phyloP scores from a whole-genome alignment of 2,888 invertebrate genomes.

The Heteromyza rotundicornis region DNA sequence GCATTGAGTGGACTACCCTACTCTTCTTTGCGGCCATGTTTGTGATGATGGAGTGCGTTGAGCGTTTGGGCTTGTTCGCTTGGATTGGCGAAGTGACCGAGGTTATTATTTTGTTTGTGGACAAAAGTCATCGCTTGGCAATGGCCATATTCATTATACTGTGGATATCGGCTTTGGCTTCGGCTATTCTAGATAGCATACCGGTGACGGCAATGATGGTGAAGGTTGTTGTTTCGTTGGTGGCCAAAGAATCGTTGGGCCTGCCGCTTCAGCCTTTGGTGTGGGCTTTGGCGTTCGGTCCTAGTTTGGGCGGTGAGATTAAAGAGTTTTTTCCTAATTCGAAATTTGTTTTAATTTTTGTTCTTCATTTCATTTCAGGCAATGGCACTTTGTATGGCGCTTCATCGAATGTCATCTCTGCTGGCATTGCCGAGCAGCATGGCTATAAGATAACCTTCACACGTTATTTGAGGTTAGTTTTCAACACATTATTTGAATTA shows the following conservation, averaged over 20 bases:
- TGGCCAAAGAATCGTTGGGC: constrained; percentile 71
- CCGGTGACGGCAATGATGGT: constrained; percentile 94
- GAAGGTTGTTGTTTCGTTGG: constrained; percentile 74
- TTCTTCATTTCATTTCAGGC: constrained; percentile 64
- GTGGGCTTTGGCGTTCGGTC: constrained; percentile 87
- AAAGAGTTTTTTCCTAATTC: too few species aligned
- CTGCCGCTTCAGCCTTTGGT: constrained; percentile 82
- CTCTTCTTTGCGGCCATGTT: constrained; percentile 63
- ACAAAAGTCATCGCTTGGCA: constrained; percentile 69
- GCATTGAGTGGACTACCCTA: constrained; percentile 61
- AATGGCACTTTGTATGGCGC: constrained; percentile 91
- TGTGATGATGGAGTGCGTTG: constrained; percentile 68
- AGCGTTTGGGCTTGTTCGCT: constrained; percentile 78
- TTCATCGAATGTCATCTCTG: constrained; percentile 89
- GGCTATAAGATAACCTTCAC: constrained; percentile 85
- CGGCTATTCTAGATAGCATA: constrained; percentile 89
- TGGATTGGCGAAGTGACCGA: constrained; percentile 81
- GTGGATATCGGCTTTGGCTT: constrained; percentile 87
- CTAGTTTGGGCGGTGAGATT: constrained; percentile 78
- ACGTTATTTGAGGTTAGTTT: constrained; percentile 76
- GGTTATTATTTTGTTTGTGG: constrained; percentile 70
- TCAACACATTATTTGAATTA: too few species aligned
- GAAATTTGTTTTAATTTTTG: not conserved
- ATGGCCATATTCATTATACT: constrained; percentile 80
- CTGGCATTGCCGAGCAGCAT: constrained; percentile 90